Conservation (phyloP, 37 sponge, comb jelly and placozoan species). For the Cliona cf. orientalis region DNA sequence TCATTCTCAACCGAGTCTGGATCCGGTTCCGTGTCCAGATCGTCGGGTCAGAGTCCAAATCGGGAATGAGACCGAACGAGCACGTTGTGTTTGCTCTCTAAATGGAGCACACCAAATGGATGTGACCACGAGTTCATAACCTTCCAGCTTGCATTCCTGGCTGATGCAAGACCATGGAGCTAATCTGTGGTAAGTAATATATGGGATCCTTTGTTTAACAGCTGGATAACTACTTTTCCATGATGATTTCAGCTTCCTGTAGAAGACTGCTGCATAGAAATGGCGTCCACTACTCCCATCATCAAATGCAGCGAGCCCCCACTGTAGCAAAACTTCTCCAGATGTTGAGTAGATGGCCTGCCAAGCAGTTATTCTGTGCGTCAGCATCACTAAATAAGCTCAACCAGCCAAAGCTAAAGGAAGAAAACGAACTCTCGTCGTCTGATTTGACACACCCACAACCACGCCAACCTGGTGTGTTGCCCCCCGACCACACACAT, state of each 20-base stretch:
- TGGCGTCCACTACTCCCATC: neutral
- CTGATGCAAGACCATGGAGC: conserved; percentile 11
- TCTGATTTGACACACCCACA: neutral
- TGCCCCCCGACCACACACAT: neutral
- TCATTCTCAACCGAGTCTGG: neutral
- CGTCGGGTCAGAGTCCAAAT: no score
- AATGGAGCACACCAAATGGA: no score
- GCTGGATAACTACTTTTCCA: neutral
- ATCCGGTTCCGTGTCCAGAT: neutral
- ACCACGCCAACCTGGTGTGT: neutral
- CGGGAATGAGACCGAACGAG: no score
- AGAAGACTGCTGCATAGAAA: no score
- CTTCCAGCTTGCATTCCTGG: no score
- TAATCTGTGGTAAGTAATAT: conserved; percentile 10
- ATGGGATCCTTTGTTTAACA: neutral
- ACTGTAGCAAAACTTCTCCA: neutral
- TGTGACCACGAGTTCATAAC: no score
- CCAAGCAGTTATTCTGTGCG: neutral
- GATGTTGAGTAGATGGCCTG: neutral
- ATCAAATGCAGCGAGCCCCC: conserved; percentile 16
- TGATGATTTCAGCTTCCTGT: neutral
- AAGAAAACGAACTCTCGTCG: neutral
- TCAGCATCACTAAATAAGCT: neutral
- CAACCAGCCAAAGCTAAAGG: neutral
- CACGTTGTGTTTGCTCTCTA: no score